Percentiles rank a stretch among this genome's conserved stretches.
phyloP scores from a whole-genome alignment of 2,888 invertebrate species.

The Cerastoderma edule region DNA sequence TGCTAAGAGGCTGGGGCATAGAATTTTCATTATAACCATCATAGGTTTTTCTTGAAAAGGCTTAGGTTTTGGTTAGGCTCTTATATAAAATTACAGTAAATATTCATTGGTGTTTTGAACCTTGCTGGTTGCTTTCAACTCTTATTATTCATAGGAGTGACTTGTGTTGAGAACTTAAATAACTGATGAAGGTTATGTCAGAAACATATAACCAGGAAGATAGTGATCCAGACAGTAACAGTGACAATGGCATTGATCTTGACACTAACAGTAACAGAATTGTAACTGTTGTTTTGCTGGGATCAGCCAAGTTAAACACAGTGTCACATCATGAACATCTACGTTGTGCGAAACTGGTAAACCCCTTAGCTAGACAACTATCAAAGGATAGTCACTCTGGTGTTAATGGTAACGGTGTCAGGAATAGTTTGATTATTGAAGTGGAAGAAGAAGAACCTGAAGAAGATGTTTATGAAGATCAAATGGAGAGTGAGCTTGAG shows the following conservation, averaged over 20 bases:
- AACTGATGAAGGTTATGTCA: constrained; percentile 26
- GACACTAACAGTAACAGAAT: not conserved
- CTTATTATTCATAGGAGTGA: too few relatives aligned
- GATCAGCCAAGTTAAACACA: constrained; percentile 46
- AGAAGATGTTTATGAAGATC: constrained; percentile 46
- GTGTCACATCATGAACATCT: constrained; percentile 54
- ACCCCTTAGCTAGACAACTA: constrained; percentile 41
- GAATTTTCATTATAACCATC: too few relatives aligned
- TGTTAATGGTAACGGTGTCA: constrained; percentile 2
- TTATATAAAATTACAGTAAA: too few relatives aligned
- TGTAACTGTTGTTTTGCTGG: constrained; percentile 43
- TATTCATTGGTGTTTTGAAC: too few relatives aligned
- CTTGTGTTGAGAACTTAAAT: not conserved
- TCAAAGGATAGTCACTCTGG: constrained; percentile 8
- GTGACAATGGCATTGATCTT: not conserved
- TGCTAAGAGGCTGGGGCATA: too few relatives aligned
- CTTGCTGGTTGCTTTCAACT: too few relatives aligned
- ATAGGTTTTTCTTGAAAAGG: too few relatives aligned
- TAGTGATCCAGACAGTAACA: not conserved
- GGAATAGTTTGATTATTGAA: constrained; percentile 39
- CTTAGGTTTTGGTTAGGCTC: too few relatives aligned
- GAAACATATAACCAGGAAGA: constrained; percentile 4
- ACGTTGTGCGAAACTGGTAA: constrained; percentile 54
- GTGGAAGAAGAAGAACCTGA: constrained; percentile 30
- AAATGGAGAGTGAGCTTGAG: constrained; percentile 42